Conservation (phyloP, 2,113 vertebrate genomes). For the Terrapene triunguis region DNA sequence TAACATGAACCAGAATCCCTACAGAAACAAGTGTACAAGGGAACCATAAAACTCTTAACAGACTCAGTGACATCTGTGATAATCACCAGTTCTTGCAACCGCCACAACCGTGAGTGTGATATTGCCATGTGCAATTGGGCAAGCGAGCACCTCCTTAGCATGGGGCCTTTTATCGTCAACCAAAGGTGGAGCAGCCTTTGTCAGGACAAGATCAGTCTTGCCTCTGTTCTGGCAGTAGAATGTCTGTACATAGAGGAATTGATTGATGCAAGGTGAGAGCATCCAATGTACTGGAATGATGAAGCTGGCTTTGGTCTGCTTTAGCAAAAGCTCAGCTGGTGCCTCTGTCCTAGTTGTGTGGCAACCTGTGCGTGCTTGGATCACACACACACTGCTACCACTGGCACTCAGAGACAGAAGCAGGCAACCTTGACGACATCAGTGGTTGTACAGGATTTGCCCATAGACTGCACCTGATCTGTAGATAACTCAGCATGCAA, state of each 20-base stretch:
- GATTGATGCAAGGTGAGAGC: neutral
- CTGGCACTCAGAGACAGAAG: fast-evolving
- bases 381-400: neutral
- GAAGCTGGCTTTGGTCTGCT: neutral
- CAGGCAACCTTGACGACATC: neutral
- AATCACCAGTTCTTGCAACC: neutral
- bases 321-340: too few species aligned
- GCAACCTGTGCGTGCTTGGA: fast-evolving
- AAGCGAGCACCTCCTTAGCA: neutral
- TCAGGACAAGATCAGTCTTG: fast-evolving
- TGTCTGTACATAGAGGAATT: neutral
- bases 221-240: neutral
- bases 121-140: neutral
- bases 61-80: neutral
- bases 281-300: neutral
- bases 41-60: neutral
- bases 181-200: neutral
- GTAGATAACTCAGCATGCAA: fast-evolving
- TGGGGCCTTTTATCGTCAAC: fast-evolving
- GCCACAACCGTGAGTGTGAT: neutral
- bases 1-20: neutral
- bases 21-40: neutral
- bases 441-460: neutral
- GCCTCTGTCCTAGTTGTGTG: neutral
- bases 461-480: fast-evolving